These are phyloP conservation scores for Corella eumyota DNA, from an alignment of 23 tunicate genomes.

Conservation along the genomic window DNA sequence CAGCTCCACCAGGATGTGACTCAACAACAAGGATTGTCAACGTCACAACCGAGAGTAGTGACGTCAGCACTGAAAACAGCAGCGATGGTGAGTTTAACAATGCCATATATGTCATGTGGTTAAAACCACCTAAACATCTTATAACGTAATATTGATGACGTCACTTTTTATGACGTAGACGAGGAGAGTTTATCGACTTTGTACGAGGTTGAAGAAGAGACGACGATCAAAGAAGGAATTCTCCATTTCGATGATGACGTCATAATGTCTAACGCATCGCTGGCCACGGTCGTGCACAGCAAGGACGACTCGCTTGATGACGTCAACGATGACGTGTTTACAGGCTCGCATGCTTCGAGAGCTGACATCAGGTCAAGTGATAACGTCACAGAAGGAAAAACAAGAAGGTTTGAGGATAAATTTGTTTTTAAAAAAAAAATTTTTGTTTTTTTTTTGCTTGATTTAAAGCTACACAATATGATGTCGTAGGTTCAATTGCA, in stretches of 20 bases:
- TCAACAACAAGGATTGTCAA: constrained; percentile 30
- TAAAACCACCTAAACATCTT: too few relatives aligned
- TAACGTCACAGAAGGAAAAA: constrained; percentile 6
- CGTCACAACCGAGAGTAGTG: constrained; percentile 39
- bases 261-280: constrained; percentile 14
- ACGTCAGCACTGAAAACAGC: constrained; percentile 31
- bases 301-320: constrained; percentile 48
- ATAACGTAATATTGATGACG: too few relatives aligned
- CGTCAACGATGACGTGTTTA: constrained; percentile 16
- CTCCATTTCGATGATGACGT: constrained; percentile 19
- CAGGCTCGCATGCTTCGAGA: constrained; percentile 1
- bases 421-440: too few relatives aligned
- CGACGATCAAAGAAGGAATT: constrained; percentile 1
- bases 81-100: constrained; percentile 25
- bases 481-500: too few relatives aligned
- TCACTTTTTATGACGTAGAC: too few relatives aligned
- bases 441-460: too few relatives aligned
- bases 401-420: constrained; percentile 18
- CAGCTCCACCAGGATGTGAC: constrained; percentile 67
- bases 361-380: constrained; percentile 9
- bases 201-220: constrained; percentile 76
- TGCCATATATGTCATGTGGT: too few relatives aligned
- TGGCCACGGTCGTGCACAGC: constrained; percentile 13
- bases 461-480: too few relatives aligned
- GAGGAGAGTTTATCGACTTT: constrained; percentile 77